These are phyloP conservation scores for Autographa gamma DNA, from an alignment of 2,888 invertebrate genomes.

Conservation along the genomic window DNA sequence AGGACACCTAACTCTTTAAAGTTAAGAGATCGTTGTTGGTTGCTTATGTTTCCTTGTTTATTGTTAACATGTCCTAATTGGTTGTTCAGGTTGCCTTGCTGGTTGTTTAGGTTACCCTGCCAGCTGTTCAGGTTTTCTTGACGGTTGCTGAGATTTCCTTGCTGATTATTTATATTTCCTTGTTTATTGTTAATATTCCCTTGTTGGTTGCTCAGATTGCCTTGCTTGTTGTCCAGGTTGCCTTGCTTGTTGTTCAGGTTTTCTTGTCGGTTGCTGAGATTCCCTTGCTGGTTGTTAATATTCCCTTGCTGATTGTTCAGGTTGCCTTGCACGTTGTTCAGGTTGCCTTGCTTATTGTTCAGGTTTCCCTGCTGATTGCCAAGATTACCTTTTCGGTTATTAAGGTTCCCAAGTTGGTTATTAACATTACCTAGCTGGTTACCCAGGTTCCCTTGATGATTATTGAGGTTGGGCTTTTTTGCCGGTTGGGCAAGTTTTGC, in stretches of 20 bases:
- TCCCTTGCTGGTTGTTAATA: background rate
- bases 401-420: background rate
- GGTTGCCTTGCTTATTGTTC: background rate
- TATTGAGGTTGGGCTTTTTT: too few relatives aligned
- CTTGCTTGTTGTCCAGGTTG: background rate
- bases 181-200: background rate
- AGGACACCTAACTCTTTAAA: too few relatives aligned
- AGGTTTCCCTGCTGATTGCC: background rate
- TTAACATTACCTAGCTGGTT: background rate
- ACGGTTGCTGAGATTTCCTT: background rate
- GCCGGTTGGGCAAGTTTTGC: too few relatives aligned
- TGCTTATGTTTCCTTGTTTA: background rate
- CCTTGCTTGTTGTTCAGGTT: background rate
- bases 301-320: background rate
- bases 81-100: background rate
- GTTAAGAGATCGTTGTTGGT: background rate
- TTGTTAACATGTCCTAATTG: background rate
- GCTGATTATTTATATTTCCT: background rate
- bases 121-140: background rate
- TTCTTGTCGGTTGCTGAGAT: background rate
- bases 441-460: too few relatives aligned
- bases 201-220: background rate
- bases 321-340: background rate
- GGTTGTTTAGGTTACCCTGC: background rate
- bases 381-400: background rate